A percentile compares a stretch with the other conserved stretches of the same genome.
Evolutionary conservation across 2,888 invertebrate genomes (phyloP).

Genomic region (Synanthedon myopaeformis): DNA sequence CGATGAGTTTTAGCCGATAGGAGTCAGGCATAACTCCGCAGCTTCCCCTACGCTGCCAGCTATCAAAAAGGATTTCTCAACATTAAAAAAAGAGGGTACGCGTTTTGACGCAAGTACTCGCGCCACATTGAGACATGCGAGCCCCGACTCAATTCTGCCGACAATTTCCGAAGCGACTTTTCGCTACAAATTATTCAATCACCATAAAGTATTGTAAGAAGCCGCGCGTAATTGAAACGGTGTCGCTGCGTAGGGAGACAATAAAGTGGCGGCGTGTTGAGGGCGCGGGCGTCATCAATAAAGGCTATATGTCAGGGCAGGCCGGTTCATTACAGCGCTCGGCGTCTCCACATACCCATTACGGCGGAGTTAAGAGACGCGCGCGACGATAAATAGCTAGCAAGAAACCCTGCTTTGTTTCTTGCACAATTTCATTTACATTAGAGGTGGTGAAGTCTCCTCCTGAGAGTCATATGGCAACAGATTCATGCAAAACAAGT

Average conservation of each 20-base stretch:
- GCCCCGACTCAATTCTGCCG: background rate
- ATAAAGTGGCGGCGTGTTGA: slow-evolving; percentile 42
- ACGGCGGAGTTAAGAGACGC: slow-evolving; percentile 61
- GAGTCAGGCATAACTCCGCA: too few species aligned
- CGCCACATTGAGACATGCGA: background rate
- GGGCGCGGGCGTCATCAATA: slow-evolving; percentile 56
- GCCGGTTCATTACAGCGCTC: slow-evolving; percentile 57
- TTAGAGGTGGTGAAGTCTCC: slow-evolving; percentile 60
- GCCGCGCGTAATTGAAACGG: slow-evolving; percentile 49
- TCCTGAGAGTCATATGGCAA: slow-evolving; percentile 57
- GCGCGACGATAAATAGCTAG: slow-evolving; percentile 61
- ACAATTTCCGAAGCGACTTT: slow-evolving; percentile 1
- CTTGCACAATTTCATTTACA: slow-evolving; percentile 68
- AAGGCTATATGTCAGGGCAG: slow-evolving; percentile 58
- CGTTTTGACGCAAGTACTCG: background rate
- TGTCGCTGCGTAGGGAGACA: slow-evolving; percentile 40
- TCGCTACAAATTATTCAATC: slow-evolving; percentile 24
- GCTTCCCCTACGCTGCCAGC: too few species aligned
- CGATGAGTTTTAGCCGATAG: too few species aligned
- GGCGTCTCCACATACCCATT: slow-evolving; percentile 59
- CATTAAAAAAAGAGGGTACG: slow-evolving; percentile 3
- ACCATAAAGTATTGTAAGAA: slow-evolving; percentile 48
- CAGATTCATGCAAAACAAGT: slow-evolving; percentile 65
- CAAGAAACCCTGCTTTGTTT: slow-evolving; percentile 61
- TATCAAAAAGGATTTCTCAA: too few species aligned